Conservation (phyloP, 2,113 vertebrate genomes). For the Motacilla tschutschensis region DNA sequence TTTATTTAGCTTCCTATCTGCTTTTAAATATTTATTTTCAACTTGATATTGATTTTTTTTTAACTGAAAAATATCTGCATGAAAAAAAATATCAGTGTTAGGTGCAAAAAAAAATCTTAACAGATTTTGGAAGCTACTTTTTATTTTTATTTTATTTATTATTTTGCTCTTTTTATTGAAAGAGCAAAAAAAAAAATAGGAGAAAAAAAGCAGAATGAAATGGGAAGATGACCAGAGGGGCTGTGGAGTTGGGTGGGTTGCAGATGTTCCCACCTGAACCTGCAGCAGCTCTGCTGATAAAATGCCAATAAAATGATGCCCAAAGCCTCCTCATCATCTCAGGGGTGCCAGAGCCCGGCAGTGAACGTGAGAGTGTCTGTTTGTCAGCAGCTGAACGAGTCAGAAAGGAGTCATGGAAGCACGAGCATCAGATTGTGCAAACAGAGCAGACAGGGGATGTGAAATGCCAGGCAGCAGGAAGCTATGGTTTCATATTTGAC, state of each 20-base stretch:
- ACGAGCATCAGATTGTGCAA: not conserved
- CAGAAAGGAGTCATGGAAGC: not conserved
- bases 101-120: not conserved
- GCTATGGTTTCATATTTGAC: not conserved
- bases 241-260: not conserved
- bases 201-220: not conserved
- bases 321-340: not conserved
- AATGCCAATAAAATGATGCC: not conserved
- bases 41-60: not conserved
- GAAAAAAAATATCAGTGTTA: not conserved
- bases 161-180: not conserved
- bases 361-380: not conserved
- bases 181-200: not conserved
- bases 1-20: not conserved
- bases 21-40: not conserved
- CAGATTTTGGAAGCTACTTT: not conserved
- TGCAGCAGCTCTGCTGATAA: not conserved
- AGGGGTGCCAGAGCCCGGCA: not conserved
- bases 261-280: not conserved
- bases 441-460: not conserved
- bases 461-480: not conserved
- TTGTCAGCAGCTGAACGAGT: not conserved
- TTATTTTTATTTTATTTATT: not conserved
- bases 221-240: not conserved
- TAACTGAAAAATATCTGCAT: not conserved